Evolutionary conservation across 2,888 invertebrate genomes (phyloP).

Genomic region (Orthonevra nobilis): DNA sequence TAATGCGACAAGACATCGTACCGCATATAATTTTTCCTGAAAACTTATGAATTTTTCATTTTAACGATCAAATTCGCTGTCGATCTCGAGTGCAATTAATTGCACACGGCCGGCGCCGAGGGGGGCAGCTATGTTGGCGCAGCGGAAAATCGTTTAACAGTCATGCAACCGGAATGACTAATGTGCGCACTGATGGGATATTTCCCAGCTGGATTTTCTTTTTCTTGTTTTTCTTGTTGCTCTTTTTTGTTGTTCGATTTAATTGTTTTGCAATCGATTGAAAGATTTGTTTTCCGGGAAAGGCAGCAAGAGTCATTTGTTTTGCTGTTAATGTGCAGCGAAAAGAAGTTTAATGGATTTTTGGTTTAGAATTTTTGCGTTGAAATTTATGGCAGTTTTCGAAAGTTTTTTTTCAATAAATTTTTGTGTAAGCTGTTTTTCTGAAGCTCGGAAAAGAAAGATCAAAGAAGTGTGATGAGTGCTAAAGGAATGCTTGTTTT

Average conservation of each 20-base stretch:
- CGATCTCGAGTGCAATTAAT: constrained; percentile 41
- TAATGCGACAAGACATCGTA: constrained; percentile 19
- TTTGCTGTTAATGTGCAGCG: constrained; percentile 8
- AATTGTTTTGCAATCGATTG: constrained; percentile 61
- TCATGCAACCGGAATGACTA: constrained; percentile 40
- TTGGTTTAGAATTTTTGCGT: no score
- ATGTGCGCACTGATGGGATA: constrained; percentile 50
- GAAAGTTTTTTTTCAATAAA: no score
- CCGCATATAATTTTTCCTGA: constrained; percentile 16
- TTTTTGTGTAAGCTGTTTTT: no score
- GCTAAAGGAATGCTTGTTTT: no score
- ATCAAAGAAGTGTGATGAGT: no score
- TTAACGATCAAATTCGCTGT: constrained; percentile 26
- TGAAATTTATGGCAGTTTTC: no score
- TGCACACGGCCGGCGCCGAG: constrained; percentile 16
- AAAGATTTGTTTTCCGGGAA: constrained; percentile 59
- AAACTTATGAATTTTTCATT: constrained; percentile 53
- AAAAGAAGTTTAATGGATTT: constrained; percentile 37
- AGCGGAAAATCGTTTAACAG: constrained; percentile 35
- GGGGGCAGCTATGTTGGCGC: constrained; percentile 24
- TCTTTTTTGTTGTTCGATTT: constrained; percentile 38
- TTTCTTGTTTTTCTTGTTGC: constrained; percentile 18
- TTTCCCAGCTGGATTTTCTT: constrained; percentile 40
- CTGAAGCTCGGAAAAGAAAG: no score
- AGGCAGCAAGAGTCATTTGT: constrained; percentile 2